Percentiles rank a stretch among this genome's conserved stretches.
Evolutionary conservation across 2,797 vertebrate genomes (phyloP).

Genomic region (Gymnothorax reevesii): DNA sequence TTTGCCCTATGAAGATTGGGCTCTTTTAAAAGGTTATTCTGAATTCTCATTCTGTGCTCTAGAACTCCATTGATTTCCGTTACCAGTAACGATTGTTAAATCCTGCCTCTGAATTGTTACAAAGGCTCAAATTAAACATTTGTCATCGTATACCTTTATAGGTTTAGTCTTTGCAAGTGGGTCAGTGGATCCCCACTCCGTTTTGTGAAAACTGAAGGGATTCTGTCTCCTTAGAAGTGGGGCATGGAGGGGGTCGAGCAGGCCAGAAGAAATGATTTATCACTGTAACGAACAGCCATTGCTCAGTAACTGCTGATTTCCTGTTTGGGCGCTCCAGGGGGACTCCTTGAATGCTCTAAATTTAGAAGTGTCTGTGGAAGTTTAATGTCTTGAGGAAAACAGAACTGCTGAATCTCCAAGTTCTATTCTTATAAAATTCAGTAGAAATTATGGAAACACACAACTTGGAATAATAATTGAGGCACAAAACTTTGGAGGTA

Average conservation of each 20-base stretch:
- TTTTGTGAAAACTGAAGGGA: not conserved
- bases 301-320: not conserved
- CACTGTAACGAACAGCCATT: not conserved
- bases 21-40: no score
- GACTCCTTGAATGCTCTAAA: not conserved
- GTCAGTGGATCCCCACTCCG: not conserved
- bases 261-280: not conserved
- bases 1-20: not conserved
- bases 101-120: no score
- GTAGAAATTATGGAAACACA: not conserved
- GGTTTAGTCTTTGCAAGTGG: not conserved
- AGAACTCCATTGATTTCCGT: no score
- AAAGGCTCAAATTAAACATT: no score
- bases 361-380: not conserved
- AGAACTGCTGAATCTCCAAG: not conserved
- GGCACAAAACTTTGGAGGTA: not conserved
- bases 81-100: no score
- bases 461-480: not conserved
- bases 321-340: not conserved
- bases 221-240: conserved; percentile 14
- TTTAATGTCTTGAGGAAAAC: not conserved
- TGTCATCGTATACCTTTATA: no score
- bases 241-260: not conserved
- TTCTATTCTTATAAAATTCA: not conserved
- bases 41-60: no score